Conservation (phyloP, 2,797 vertebrate genomes). For the Amblyraja radiata region DNA sequence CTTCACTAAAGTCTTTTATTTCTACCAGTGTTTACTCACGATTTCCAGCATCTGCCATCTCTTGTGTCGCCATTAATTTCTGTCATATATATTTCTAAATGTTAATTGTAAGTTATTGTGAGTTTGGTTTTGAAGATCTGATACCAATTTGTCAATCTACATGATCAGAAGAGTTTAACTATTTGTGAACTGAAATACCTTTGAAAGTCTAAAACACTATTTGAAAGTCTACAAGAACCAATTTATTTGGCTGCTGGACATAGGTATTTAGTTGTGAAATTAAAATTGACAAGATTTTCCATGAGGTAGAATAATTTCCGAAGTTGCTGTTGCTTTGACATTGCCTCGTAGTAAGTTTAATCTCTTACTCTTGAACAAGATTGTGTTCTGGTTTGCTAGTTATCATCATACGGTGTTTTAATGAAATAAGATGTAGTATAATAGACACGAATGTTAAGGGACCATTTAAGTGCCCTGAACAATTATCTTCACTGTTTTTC, state of each 20-base stretch:
- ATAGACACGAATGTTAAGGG: neutral
- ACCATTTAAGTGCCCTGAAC: neutral
- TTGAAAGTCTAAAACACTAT: neutral
- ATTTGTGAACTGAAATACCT: neutral
- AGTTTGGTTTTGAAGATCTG: neutral
- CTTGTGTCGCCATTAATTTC: neutral
- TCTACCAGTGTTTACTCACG: too few relatives aligned
- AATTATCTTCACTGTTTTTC: neutral
- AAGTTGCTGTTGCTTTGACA: constrained; percentile 1
- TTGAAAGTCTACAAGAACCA: neutral
- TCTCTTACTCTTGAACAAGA: neutral
- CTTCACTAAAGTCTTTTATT: neutral
- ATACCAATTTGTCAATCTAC: neutral
- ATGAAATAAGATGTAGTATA: neutral
- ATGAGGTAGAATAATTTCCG: neutral
- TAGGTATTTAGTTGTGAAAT: neutral
- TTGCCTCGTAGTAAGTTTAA: neutral
- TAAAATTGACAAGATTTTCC: neutral
- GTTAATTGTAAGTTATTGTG: neutral
- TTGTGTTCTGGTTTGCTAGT: neutral
- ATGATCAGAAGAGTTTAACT: neutral
- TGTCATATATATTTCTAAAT: neutral
- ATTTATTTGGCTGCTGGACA: neutral
- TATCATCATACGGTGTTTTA: neutral
- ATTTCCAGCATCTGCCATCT: too few relatives aligned